Evolutionary conservation across 23 tunicate species (phyloP).

Genomic region (Corella eumyota): DNA sequence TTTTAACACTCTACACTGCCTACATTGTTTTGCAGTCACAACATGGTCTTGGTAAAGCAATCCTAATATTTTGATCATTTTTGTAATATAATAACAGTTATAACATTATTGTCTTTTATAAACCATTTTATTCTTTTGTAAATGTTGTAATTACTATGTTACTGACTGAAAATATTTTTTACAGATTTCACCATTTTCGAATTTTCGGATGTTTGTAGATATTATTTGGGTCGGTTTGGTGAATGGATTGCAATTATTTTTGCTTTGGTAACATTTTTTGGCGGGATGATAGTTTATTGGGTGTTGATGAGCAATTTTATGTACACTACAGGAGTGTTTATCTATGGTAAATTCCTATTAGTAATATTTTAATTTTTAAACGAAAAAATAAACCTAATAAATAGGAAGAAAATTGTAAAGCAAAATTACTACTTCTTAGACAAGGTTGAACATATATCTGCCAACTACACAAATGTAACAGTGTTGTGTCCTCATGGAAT

Average conservation of each 20-base stretch:
- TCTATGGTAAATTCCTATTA: slow-evolving; percentile 65
- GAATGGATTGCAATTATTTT: slow-evolving; percentile 68
- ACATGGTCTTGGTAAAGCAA: slow-evolving; percentile 40
- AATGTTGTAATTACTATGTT: no score
- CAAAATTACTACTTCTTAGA: no score
- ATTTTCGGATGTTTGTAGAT: slow-evolving; percentile 65
- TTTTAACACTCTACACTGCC: slow-evolving; percentile 75
- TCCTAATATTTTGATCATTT: no score
- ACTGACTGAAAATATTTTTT: no score
- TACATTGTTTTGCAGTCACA: slow-evolving; percentile 59
- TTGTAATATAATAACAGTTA: no score
- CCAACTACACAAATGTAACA: neutral
- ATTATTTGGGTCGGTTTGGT: slow-evolving; percentile 63
- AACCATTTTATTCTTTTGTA: no score
- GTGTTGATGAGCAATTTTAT: slow-evolving; percentile 82
- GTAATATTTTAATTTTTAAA: no score
- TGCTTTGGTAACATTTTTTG: slow-evolving; percentile 72
- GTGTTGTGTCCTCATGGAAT: slow-evolving; percentile 26
- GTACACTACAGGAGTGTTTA: slow-evolving; percentile 66
- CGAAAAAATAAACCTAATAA: no score
- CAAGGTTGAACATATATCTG: neutral
- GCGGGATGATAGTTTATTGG: slow-evolving; percentile 98
- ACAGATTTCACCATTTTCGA: slow-evolving; percentile 66
- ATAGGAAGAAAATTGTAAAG: no score
- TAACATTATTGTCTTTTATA: no score